Evolutionary conservation across 2,888 invertebrate species (phyloP), one percentile per base, ranked within the genome.

Genomic region (Eupithecia subfuscata): DNA sequence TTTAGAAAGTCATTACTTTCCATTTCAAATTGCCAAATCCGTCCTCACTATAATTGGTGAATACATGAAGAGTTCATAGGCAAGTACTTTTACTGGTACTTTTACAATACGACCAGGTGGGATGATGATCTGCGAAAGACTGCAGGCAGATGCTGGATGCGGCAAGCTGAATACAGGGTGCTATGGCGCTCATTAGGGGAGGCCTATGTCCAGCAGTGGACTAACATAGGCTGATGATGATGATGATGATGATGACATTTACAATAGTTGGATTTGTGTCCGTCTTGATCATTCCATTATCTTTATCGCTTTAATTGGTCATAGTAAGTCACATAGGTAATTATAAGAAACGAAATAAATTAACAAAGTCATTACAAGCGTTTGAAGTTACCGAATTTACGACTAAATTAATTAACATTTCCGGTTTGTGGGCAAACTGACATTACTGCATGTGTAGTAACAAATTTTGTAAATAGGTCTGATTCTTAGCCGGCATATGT

Each of bases 311-410:
- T 12, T 7, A 60, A 63, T 60, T 30, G 63, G 30, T 16, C 34
- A 34, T 34, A 18, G 34, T 18, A 9, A 64, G 64, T 34, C 2
- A 64, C 18, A 64, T 34, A n/a, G n/a, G n/a, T n/a, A 64, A 34
- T 34, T 64, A 16, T 1, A 2, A 63, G 30, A 63, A 30, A 63
- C 2, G 30, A 22, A 64, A 30, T 34, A 64, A 34, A 34, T 64
- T 30, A 0, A 34, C 60, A 14, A 60, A 60, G 60, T 25, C 25
- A 64, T 64, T 64, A 34, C 30, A 22, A 56, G 12, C 73, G 45
- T 69, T 73, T 69, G 69, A 69, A 73, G 63, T 45, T 9, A 40
- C 73, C 73, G 69, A 34, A 12, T 69, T 69, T 69, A 69, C 63
- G 48, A 37, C 34, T 34, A 45, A 22, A 48, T 34, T 69, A 63